Percentiles rank a stretch among this genome's conserved stretches.
These are phyloP conservation scores for Apis cerana DNA, from an alignment of 1,140 invertebrate genomes.

Conservation along the genomic window DNA sequence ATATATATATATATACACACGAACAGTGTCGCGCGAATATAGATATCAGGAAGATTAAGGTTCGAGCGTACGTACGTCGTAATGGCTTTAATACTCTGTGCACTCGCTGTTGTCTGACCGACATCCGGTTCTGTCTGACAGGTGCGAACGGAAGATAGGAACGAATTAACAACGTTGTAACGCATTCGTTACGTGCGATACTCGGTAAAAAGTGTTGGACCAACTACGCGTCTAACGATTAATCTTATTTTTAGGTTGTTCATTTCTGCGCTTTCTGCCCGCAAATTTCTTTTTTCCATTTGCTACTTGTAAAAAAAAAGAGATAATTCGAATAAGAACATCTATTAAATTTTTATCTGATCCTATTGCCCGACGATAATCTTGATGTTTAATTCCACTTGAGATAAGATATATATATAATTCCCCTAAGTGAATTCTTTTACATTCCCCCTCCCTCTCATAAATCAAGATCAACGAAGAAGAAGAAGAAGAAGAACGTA, in stretches of 20 bases:
- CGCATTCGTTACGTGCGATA: too few species aligned
- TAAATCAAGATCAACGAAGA: not conserved
- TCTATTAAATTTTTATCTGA: slow-evolving; percentile 42
- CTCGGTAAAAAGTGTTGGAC: too few species aligned
- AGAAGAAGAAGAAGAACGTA: not conserved
- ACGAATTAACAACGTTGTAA: slow-evolving; percentile 2
- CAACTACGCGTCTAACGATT: too few species aligned
- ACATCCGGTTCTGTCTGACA: slow-evolving; percentile 63
- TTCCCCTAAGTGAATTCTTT: too few species aligned
- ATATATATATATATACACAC: not conserved
- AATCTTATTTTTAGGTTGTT: too few species aligned
- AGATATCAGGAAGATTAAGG: not conserved
- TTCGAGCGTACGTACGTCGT: not conserved
- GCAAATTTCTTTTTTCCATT: too few species aligned
- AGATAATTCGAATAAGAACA: slow-evolving; percentile 3
- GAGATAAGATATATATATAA: too few species aligned
- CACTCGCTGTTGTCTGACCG: slow-evolving; percentile 59
- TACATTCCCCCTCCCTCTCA: too few species aligned
- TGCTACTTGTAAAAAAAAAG: too few species aligned
- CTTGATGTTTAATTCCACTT: not conserved
- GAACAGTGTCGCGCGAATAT: not conserved
- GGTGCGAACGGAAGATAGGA: slow-evolving; percentile 53
- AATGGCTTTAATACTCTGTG: slow-evolving; percentile 36
- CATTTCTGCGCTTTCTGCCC: too few species aligned
- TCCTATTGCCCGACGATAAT: slow-evolving; percentile 33